These are phyloP conservation scores for Pogona vitticeps DNA, from an alignment of 2,113 vertebrate genomes.

Conservation along the genomic window DNA sequence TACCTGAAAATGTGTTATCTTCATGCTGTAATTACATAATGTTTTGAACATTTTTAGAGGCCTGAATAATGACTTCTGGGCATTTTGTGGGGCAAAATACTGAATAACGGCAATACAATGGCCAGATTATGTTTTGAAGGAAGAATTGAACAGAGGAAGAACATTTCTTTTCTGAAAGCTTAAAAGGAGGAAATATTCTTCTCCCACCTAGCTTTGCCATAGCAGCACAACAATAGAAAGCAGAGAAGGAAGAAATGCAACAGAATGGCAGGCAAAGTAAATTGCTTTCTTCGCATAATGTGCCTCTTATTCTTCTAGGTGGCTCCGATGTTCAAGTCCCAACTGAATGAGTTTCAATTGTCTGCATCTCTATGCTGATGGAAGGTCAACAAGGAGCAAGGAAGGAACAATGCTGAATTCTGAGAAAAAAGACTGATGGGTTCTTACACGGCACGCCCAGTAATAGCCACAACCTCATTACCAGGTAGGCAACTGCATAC, in stretches of 20 bases:
- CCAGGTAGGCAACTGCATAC: neutral
- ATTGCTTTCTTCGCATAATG: constrained; percentile 28
- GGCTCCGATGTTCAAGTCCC: neutral
- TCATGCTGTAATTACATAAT: constrained; percentile 22
- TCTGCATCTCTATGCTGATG: neutral
- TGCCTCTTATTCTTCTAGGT: constrained; percentile 22
- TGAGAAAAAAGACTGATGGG: neutral
- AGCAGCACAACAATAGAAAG: neutral
- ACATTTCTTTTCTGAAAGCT: neutral
- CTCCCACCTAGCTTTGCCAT: neutral
- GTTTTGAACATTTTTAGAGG: constrained; percentile 17
- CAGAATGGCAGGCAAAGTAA: constrained; percentile 18
- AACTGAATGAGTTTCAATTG: constrained; percentile 10
- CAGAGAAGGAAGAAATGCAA: neutral
- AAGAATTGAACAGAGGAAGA: neutral
- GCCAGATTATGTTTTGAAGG: constrained; percentile 9
- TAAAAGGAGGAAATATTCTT: neutral
- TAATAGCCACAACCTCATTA: neutral
- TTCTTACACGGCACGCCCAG: neutral
- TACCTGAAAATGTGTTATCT: constrained; percentile 8
- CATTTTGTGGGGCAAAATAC: constrained; percentile 2
- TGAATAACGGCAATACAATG: neutral
- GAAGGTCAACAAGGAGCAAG: constrained; percentile 26
- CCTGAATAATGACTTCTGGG: constrained; percentile 4
- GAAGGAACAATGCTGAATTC: neutral